Evolutionary conservation across 2,888 invertebrate species (phyloP).

Genomic region (Zonitis immaculata): DNA sequence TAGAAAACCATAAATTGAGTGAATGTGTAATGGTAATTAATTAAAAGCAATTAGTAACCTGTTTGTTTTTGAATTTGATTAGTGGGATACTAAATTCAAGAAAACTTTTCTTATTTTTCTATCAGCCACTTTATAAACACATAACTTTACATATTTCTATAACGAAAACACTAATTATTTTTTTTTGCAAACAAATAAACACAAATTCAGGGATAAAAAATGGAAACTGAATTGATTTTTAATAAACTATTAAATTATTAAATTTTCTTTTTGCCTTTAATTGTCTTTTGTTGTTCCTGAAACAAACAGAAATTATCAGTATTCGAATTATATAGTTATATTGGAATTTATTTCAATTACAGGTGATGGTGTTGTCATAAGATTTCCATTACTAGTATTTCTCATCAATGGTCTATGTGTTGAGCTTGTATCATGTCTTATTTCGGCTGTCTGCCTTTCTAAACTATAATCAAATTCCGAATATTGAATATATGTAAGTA

Average conservation of each 20-base stretch:
- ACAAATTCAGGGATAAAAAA: slow-evolving; percentile 23
- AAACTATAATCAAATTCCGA: slow-evolving; percentile 36
- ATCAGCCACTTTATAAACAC: slow-evolving; percentile 16
- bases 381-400: slow-evolving; percentile 55
- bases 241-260: slow-evolving; percentile 16
- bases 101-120: background rate
- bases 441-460: slow-evolving; percentile 34
- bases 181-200: slow-evolving; percentile 17
- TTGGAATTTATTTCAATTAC: slow-evolving; percentile 6
- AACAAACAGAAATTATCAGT: slow-evolving; percentile 9
- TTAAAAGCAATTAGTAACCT: too few relatives aligned
- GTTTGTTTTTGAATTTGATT: too few relatives aligned
- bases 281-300: slow-evolving; percentile 26
- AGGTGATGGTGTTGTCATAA: slow-evolving; percentile 33
- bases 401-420: slow-evolving; percentile 54
- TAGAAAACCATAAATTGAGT: too few relatives aligned
- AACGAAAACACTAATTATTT: slow-evolving; percentile 9
- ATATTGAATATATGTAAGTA: too few relatives aligned
- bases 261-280: slow-evolving; percentile 23
- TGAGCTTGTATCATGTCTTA: slow-evolving; percentile 43
- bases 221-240: slow-evolving; percentile 18
- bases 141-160: slow-evolving; percentile 10
- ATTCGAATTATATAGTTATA: background rate
- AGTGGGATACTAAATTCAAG: too few relatives aligned
- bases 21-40: too few relatives aligned